A percentile compares a stretch with the other conserved stretches of the same genome.
phyloP scores from a whole-genome alignment of 2,888 invertebrate genomes.

The Arctia plantaginis region DNA sequence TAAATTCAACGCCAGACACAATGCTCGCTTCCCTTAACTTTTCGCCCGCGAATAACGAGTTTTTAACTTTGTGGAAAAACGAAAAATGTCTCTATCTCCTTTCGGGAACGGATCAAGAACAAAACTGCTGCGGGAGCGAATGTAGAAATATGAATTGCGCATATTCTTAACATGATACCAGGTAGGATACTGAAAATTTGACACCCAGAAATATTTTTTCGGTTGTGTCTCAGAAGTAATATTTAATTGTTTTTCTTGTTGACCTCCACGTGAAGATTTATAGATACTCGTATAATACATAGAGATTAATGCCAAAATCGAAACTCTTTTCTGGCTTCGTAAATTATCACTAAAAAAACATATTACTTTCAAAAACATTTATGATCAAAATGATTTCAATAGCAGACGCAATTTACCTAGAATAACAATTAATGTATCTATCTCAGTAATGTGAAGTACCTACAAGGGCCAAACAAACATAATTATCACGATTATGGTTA shows the following conservation, averaged over 20 bases:
- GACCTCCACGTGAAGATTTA: background rate
- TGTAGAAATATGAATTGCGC: background rate
- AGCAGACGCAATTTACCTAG: background rate
- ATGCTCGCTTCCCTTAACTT: conserved; percentile 80
- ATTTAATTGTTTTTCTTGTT: background rate
- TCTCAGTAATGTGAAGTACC: background rate
- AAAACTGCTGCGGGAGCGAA: conserved; percentile 34
- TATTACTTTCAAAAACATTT: background rate
- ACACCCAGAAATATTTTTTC: too few relatives aligned
- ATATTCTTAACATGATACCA: background rate
- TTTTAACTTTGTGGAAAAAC: conserved; percentile 86
- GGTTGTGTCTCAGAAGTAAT: too few relatives aligned
- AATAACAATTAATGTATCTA: background rate
- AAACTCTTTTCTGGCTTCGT: background rate
- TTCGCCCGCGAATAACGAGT: conserved; percentile 84
- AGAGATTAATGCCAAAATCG: too few relatives aligned
- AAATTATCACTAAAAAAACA: background rate
- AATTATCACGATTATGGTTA: conserved; percentile 13
- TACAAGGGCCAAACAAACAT: background rate
- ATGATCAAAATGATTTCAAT: too few relatives aligned
- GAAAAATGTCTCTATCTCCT: conserved; percentile 84
- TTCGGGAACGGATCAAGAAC: conserved; percentile 51
- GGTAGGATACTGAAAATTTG: too few relatives aligned
- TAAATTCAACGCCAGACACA: conserved; percentile 79
- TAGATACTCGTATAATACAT: background rate